Conservation (phyloP, 2,797 vertebrate species). For the Aeoliscus strigatus region DNA sequence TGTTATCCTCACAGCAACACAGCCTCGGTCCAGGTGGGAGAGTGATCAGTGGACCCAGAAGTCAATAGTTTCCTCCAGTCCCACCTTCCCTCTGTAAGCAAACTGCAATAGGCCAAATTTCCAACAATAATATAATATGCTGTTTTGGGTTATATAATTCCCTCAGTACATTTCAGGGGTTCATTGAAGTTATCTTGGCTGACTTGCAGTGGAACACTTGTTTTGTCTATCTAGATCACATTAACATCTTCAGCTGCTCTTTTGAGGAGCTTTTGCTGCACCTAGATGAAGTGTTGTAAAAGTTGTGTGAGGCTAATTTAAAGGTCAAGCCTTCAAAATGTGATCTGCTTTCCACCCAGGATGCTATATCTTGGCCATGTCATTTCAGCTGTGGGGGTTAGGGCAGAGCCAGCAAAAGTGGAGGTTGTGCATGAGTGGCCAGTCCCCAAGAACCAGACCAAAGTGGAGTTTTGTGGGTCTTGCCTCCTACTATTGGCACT, state of each 20-base stretch:
- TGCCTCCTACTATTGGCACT: background rate
- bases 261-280: background rate
- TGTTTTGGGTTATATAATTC: background rate
- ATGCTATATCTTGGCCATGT: background rate
- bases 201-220: constrained; percentile 2
- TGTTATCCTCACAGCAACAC: too few species aligned
- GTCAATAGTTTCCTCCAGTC: too few species aligned
- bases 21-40: too few species aligned
- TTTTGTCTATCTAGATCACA: constrained; percentile 2
- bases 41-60: too few species aligned
- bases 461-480: background rate
- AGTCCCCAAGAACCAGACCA: background rate
- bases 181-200: background rate
- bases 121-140: constrained; percentile 3
- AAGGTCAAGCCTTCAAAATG: constrained; percentile 19
- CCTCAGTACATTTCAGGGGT: background rate
- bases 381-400: background rate
- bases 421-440: background rate
- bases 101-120: too few species aligned
- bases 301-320: background rate
- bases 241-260: background rate
- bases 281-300: background rate
- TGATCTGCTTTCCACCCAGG: background rate
- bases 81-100: too few species aligned
- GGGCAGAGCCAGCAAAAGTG: background rate